Percentiles rank a stretch among this genome's conserved stretches.
Conservation (phyloP, 2,888 invertebrate species). For the Cerastoderma edule region DNA sequence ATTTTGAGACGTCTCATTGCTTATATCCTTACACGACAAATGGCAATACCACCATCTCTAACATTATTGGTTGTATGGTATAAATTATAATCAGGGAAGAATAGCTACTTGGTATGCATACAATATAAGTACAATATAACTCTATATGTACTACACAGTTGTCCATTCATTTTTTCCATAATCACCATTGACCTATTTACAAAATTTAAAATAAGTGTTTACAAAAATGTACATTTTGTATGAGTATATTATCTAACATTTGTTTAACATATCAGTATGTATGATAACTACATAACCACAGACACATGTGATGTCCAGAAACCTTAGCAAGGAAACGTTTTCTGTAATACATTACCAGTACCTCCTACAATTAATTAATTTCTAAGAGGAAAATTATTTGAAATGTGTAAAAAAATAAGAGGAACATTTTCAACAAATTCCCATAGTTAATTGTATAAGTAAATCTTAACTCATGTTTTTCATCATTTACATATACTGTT, state of each 20-base stretch:
- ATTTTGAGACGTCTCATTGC: too few species aligned
- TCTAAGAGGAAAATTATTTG: not conserved
- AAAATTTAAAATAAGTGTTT: slow-evolving; percentile 29
- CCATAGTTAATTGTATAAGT: too few species aligned
- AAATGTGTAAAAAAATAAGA: not conserved
- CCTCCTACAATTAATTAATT: too few species aligned
- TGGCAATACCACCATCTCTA: too few species aligned
- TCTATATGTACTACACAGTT: slow-evolving; percentile 8
- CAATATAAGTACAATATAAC: slow-evolving; percentile 20
- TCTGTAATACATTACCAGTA: too few species aligned
- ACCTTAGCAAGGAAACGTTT: too few species aligned
- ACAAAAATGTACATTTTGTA: slow-evolving; percentile 29
- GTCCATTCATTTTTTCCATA: not conserved
- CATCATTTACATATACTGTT: too few species aligned
- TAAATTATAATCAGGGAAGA: not conserved
- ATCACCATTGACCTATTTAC: slow-evolving; percentile 25
- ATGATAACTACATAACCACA: not conserved
- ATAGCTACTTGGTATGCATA: slow-evolving; percentile 13
- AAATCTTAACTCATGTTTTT: too few species aligned
- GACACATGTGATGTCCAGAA: not conserved
- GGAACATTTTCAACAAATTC: not conserved
- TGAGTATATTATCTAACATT: slow-evolving; percentile 24
- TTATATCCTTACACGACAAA: not conserved
- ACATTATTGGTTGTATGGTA: not conserved
- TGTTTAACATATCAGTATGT: not conserved